A percentile compares a stretch with the other conserved stretches of the same genome.
phyloP scores from a whole-genome alignment of 1,140 invertebrate genomes.

The Tetranychus cinnabarinus region DNA sequence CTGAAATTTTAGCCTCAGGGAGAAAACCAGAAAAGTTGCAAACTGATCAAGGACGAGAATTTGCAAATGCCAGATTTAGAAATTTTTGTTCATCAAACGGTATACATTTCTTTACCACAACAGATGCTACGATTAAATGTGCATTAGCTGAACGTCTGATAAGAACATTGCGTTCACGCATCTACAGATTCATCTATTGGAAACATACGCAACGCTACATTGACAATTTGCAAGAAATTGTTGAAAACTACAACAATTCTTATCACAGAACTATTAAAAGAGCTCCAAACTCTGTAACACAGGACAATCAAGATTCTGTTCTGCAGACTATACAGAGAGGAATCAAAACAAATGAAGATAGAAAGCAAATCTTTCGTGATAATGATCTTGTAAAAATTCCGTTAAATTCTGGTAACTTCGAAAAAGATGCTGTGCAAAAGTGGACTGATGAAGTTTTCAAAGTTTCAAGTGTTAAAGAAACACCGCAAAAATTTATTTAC shows the following conservation, averaged over 20 bases:
- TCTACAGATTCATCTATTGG: background rate
- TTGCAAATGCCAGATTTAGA: conserved; percentile 13
- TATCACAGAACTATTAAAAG: background rate
- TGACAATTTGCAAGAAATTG: background rate
- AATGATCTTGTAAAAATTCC: too few species aligned
- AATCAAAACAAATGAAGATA: too few species aligned
- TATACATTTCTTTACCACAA: conserved; percentile 23
- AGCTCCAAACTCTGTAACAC: background rate
- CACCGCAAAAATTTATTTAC: background rate
- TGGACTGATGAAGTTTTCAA: background rate
- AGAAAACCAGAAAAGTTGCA: conserved; percentile 1
- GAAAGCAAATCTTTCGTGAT: too few species aligned
- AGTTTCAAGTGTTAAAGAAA: background rate
- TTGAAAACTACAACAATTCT: background rate
- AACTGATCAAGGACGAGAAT: conserved; percentile 4
- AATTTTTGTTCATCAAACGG: conserved; percentile 15
- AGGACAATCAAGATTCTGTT: too few species aligned
- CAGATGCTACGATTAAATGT: conserved; percentile 19
- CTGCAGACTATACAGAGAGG: too few species aligned
- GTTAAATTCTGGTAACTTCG: background rate
- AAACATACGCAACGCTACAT: background rate
- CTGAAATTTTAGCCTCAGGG: background rate
- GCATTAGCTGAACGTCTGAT: conserved; percentile 24
- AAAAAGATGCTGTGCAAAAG: background rate
- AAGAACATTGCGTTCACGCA: conserved; percentile 19